Evolutionary conservation across 2,113 vertebrate genomes (phyloP), one percentile per base, ranked within the genome.

Genomic region (Psephotus haematonotus): DNA sequence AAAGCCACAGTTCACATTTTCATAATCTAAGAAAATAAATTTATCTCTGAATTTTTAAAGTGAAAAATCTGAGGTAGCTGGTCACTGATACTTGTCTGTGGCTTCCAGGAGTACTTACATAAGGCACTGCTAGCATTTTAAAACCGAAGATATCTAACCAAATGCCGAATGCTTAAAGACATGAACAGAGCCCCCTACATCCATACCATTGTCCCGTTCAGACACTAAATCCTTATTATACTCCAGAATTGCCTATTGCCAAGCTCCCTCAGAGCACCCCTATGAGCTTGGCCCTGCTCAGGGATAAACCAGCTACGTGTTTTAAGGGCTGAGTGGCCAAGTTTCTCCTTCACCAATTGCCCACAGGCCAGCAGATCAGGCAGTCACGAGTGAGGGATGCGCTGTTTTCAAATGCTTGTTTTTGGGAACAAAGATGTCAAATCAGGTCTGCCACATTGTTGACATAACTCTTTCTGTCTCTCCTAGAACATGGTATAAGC

Each of bases 371-470:
- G 80, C 67, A 84, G 72, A 41, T 37, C 7, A 68, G 59, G 79
- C 74, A 82, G 63, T 9, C 57, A 41, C 27, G 1, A 1, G 43
- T 2, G n/a, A 91, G 67, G 7, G 8, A 19, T 2, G 0, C 0
- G 4, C 79, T 55, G n/a, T 37, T 60, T 76, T 31, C n/a, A 55
- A 52, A 43, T 1, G 2, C 35, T 88, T 63, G 49, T 39, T 3
- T 64, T 52, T 19, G 23, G 57, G 68, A 86, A 53, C n/a, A 86
- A 70, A 92, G 35, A 55, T 25, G 23, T 27, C 41, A 44, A 20
- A 46, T 13, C n/a, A 70, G 14, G 20, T 57, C 23, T 43, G 62
- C 10, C 47, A 68, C 29, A 8, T 7, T 33, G 23, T 0, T 28
- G 37, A n/a, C 27, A 9, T 8, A 47, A n/a, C 28, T 69, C 13